Evolutionary conservation across 30 jellyfish, hydroid and myxozoan genomes (phyloP), one percentile per base, ranked within the genome.

Genomic region (Catostylus mosaicus): DNA sequence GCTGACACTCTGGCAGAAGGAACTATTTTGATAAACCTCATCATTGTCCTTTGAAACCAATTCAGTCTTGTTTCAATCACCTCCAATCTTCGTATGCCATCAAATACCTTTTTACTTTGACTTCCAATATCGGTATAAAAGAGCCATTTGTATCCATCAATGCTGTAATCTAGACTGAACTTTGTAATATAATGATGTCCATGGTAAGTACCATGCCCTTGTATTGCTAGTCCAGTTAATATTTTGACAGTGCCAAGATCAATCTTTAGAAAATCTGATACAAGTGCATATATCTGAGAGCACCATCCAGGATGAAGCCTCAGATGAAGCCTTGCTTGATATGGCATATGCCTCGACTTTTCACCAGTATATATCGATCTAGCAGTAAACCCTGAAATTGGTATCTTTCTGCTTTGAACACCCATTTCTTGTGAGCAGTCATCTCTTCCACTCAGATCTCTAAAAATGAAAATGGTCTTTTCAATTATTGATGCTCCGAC

Each of bases 371-470:
- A 43, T 7, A 30, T 26, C 24, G 87, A 51, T 50, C 6, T 0
- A 3, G 75, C 87, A 24, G 77, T 43, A 31, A 75, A 24, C 35
- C 36, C 33, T 22, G 34, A 11, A 56, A 52, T 65, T n/a, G 76
- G 75, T 1, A 75, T 31, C 24, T 33, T 16, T 14, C 87, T 66
- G 1, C 43, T 75, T 32, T 68, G 32, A 1, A 75, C 19, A 1
- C 87, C 87, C 63, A 75, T 29, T 38, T 75, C 87, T 54, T 75
- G 75, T 0, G 63, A 33, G 65, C 87, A 75, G 11, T 59, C 87
- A 20, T 57, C 47, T 32, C 5, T 48, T 10, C 87, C 87, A 4
- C 54, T 34, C 5, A 48, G 24, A 19, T 75, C 76, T 8, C 87
- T 37, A 34, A 75, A 75, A n/a, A 31, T 14, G 77, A 52, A 75